A percentile compares a stretch with the other conserved stretches of the same genome.
These are phyloP conservation scores for Smittia aterrima DNA, from an alignment of 2,888 invertebrate species.

Conservation along the genomic window DNA sequence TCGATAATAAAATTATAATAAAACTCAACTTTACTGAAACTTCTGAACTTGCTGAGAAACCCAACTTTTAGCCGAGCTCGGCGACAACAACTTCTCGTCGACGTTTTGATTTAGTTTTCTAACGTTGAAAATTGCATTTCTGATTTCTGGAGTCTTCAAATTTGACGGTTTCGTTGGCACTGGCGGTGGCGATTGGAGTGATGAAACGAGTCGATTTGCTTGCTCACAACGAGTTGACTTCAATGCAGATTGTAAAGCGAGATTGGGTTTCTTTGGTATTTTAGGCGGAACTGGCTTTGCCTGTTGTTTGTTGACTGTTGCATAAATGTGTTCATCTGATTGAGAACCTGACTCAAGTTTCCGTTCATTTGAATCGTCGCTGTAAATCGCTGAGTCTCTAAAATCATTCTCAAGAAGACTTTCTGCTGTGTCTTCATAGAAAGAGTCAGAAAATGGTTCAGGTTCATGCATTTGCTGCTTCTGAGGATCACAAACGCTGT, in stretches of 20 bases:
- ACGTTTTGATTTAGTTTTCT: constrained; percentile 42
- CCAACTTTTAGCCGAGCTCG: constrained; percentile 48
- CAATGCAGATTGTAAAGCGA: constrained; percentile 39
- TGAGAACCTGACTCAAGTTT: constrained; percentile 45
- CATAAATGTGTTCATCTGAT: constrained; percentile 46
- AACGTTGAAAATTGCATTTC: constrained; percentile 28
- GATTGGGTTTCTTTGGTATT: constrained; percentile 43
- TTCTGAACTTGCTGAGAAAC: constrained; percentile 53
- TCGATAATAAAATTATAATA: not conserved
- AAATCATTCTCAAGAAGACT: constrained; percentile 67
- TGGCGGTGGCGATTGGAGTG: constrained; percentile 8
- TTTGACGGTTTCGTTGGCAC: constrained; percentile 32
- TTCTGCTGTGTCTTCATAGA: constrained; percentile 73
- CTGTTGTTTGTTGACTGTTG: constrained; percentile 41
- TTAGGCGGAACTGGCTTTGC: constrained; percentile 42
- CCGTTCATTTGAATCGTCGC: constrained; percentile 58
- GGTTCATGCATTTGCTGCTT: constrained; percentile 29
- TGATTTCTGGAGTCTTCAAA: constrained; percentile 24
- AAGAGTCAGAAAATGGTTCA: constrained; percentile 58
- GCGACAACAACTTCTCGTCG: constrained; percentile 44
- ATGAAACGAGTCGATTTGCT: constrained; percentile 41
- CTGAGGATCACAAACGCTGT: constrained; percentile 47
- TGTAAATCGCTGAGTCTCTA: constrained; percentile 80
- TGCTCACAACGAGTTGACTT: no score
- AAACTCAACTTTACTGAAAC: constrained; percentile 49